Evolutionary conservation across 1,140 invertebrate species (phyloP).

Genomic region (Melipona quadrifasciata): DNA sequence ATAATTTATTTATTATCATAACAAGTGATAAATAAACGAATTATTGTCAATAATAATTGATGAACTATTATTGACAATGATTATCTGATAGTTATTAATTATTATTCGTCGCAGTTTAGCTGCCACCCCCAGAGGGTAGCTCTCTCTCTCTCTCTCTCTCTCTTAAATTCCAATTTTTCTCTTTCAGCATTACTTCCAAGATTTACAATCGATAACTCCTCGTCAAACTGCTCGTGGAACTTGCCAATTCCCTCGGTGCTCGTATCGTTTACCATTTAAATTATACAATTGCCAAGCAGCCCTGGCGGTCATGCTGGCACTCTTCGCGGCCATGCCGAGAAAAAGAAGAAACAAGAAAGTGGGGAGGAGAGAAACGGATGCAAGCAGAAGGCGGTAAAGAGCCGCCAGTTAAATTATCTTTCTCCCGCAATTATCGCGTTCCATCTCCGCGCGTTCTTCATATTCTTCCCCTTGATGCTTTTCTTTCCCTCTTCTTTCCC

Average conservation of each 20-base stretch:
- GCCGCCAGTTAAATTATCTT: conserved; percentile 73
- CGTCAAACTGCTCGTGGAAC: too few species aligned
- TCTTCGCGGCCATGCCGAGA: background rate
- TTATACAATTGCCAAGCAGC: background rate
- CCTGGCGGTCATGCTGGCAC: background rate
- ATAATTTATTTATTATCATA: too few species aligned
- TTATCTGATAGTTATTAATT: too few species aligned
- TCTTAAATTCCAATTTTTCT: too few species aligned
- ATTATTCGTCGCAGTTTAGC: too few species aligned
- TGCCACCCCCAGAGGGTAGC: too few species aligned
- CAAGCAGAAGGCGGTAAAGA: conserved; percentile 68
- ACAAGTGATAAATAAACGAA: too few species aligned
- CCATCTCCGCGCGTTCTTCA: conserved; percentile 49
- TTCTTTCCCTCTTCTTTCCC: background rate
- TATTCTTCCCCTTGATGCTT: conserved; percentile 44
- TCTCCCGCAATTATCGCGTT: conserved; percentile 69
- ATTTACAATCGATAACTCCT: too few species aligned
- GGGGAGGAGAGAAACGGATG: conserved; percentile 26
- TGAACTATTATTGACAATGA: too few species aligned
- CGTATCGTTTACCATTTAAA: background rate
- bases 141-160: too few species aligned
- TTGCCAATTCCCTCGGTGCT: background rate
- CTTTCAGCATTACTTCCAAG: too few species aligned
- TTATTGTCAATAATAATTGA: too few species aligned
- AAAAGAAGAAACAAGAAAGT: background rate